Evolutionary conservation across 2,797 vertebrate species (phyloP), one percentile per base, ranked within the genome.

Genomic region (Garrulus glandarius): DNA sequence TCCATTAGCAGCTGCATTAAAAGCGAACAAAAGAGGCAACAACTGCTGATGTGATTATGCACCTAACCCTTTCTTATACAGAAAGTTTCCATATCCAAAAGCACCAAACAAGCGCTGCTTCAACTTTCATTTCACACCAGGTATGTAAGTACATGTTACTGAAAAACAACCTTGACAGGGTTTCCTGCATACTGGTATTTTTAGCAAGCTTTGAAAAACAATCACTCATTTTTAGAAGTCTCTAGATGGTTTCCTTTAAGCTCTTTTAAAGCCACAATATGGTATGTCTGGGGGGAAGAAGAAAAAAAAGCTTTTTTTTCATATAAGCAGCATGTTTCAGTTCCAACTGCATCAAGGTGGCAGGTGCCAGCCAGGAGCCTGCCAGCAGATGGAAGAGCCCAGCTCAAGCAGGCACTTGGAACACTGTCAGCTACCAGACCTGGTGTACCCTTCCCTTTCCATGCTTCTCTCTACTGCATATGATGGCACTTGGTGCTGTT

Each of bases 1-100:
- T 91, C 94, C 87, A 95, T 96, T 95, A 94, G 87, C 79, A 91
- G 61, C 65, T 91, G 71, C 78, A 71, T 87, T 96, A 94, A 72
- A 86, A 89, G 36, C 46, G 61, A 96, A 96, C 71, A 95, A 84
- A 91, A 83, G 57, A 92, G 55, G 78, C 89, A 96, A 91, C 92
- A 92, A 86, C 76, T 69, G 53, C 64, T 65, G 79, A 72, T 84
- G 47, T 71, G 68, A 92, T 93, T 83, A 94, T 23, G 29, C 55
- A 91, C 57, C 72, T 71, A 93, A 77, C 46, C 64, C 49, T 22
- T 89, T 80, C 22, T 84, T 47, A 47, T 24, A 26, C 15, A 23
- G 23, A 85, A 89, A 93, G 71, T 91, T 93, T 83, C 50, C 10
- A 3, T 46, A 87, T 68, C 57, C 57, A 84, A 75, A 22, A 92